Base-by-base conservation (phyloP, 2,113 vertebrate genomes). In the Spilogale gracilis region DNA sequence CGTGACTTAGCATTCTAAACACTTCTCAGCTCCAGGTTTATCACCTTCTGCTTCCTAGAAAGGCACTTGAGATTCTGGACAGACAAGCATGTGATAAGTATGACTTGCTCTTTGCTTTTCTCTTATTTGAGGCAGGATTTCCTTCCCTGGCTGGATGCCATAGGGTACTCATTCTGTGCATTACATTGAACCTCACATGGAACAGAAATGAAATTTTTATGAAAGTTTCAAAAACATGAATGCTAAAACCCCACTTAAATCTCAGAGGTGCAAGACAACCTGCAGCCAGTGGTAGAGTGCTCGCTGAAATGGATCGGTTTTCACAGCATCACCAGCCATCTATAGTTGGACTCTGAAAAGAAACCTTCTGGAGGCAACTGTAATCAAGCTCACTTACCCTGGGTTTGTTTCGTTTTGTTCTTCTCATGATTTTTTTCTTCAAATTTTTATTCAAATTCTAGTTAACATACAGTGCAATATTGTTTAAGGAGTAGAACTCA, bases 61-160 rank as follows among this genome's bases (percentile, higher is more conserved):
- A 88, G 56, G n/a, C 52, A 38, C 79, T 45, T 43, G 20, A 21
- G 60, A 63, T 83, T 71, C 43, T 80, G 63, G 43, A 52, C 76
- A 89, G 80, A 90, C 5, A 50, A 1, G 5, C 21, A 32, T 63
- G 67, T 69, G 65, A 43, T 71, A 83, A 56, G 32, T 11, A 23
- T 23, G 45, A 38, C 27, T 85, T 82, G 9, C 25, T 91, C 74
- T 85, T 81, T 67, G 60, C 18, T 94, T 25, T 71, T n/a, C 11
- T 61, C 65, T 82, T 95, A n/a, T 58, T 43, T 32, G 61, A 85
- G 52, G n/a, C 38, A 95, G 9, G 58, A 82, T 85, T 79, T 89
- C 38, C 50, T 60, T 91, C n/a, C 17, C 60, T 92, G 60, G 58
- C 71, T 54, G 14, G 52, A n/a, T 2, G 45, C 73, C 43, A 1